Conservation (phyloP, 2,113 vertebrate species). For the Protomyctophum bolini region DNA sequence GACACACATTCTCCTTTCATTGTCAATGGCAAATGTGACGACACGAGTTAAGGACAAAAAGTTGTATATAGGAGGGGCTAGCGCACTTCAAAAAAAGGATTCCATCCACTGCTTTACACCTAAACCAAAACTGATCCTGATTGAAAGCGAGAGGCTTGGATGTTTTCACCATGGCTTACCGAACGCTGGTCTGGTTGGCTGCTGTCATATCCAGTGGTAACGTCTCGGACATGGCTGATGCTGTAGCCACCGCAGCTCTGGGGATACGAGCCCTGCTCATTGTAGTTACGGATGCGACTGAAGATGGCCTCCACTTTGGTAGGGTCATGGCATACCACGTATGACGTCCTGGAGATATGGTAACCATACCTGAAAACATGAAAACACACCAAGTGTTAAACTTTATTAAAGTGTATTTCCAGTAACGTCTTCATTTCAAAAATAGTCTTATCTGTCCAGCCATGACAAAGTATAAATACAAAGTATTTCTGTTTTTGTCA, state of each 20-base stretch:
- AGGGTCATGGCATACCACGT: constrained; percentile 91
- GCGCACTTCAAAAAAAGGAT: no score
- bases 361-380: constrained; percentile 86
- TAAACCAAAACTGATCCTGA: neutral
- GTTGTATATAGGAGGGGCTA: no score
- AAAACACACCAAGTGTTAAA: neutral
- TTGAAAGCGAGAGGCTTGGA: no score
- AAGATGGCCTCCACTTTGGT: constrained; percentile 89
- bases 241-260: constrained; percentile 77
- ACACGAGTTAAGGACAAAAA: no score
- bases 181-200: constrained; percentile 82
- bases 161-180: constrained; percentile 65
- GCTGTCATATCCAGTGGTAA: constrained; percentile 94
- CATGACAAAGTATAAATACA: no score
- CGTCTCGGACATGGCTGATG: constrained; percentile 84
- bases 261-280: constrained; percentile 80
- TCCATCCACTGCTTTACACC: neutral
- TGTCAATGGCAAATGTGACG: no score
- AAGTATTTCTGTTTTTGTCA: no score
- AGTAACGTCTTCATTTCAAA: no score
- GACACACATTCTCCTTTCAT: no score
- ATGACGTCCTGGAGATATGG: constrained; percentile 92
- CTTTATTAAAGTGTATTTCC: no score
- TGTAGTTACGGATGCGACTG: constrained; percentile 85
- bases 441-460: no score